Base-by-base conservation (phyloP, 2,888 invertebrate species). In the Elaeidobius kamerunicus region DNA sequence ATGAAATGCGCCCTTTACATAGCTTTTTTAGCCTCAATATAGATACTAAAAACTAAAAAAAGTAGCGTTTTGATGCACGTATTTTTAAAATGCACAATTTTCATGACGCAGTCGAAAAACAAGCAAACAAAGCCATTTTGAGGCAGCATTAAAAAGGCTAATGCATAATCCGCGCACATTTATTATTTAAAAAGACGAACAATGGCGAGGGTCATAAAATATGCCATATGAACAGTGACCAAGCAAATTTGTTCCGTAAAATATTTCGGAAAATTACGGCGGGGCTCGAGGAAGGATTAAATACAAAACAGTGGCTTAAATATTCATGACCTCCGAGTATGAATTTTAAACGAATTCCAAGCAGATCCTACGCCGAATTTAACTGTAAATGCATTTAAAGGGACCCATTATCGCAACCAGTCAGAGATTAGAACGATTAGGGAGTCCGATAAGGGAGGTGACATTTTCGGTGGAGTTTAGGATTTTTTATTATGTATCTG, bases 321-420 rank as follows among this genome's bases (percentile, higher is more conserved):
- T 52, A 52, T 52, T 45, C 52, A 52, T 52, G 41, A 44, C n/a
- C 39, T 44, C 23, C 27, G 12, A 38, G 16, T 45, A 52, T 52
- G 45, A 52, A 52, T 52, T 40, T 41, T 40, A 32, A 52, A 34
- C 52, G 52, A 27, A 34, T 32, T 18, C 23, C 45, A 11, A 17
- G 36, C 36, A 44, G 34, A 32, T 50, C 43, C 30, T 35, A 36
- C 40, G 19, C 27, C 35, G 19, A 28, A 52, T 52, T 45, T 45
- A 52, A 46, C 40, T 40, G 45, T 28, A 51, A 44, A 51, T 44
- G 50, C 50, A 42, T 50, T 36, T 50, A 43, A 28, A 50, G 27
- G 15, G 28, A 4, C 20, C 19, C 36, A 36, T 42, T 43, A 36
- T 27, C 20, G 19, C 12, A n/a, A n/a, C n/a, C n/a, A 11, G 20